phyloP scores from a whole-genome alignment of 2,888 invertebrate species.

The Sinopyrophorus schimmeli region DNA sequence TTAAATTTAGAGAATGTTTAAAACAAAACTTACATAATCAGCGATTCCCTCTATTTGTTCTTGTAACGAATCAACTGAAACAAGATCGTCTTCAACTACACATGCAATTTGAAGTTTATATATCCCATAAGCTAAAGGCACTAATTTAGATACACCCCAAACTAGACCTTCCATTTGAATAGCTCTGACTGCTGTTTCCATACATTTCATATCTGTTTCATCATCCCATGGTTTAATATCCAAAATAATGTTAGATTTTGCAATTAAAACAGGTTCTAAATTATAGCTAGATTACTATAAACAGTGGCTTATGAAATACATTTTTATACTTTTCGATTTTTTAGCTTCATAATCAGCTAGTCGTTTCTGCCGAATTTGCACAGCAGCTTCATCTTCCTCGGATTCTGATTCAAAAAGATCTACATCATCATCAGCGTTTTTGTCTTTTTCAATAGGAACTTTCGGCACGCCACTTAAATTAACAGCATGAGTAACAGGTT shows the following conservation, averaged over 20 bases:
- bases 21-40: slow-evolving; percentile 67
- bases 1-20: slow-evolving; percentile 24
- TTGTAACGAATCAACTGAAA: slow-evolving; percentile 83
- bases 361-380: slow-evolving; percentile 78
- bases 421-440: slow-evolving; percentile 75
- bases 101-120: slow-evolving; percentile 89
- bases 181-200: slow-evolving; percentile 80
- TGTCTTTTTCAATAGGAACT: slow-evolving; percentile 40
- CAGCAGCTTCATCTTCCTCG: slow-evolving; percentile 75
- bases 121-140: slow-evolving; percentile 91
- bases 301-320: slow-evolving; percentile 1
- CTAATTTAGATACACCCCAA: slow-evolving; percentile 93
- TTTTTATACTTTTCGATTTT: slow-evolving; percentile 78
- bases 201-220: slow-evolving; percentile 86
- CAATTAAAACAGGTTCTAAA: slow-evolving; percentile 81
- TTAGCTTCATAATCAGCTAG: slow-evolving; percentile 88
- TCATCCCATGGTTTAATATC: slow-evolving; percentile 95
- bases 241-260: slow-evolving; percentile 92
- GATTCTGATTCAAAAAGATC: slow-evolving; percentile 83
- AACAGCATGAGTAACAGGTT: slow-evolving; percentile 7
- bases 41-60: slow-evolving; percentile 84
- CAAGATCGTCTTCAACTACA: slow-evolving; percentile 96
- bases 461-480: slow-evolving; percentile 5
- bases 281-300: slow-evolving; percentile 4
- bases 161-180: slow-evolving; percentile 83